These are phyloP conservation scores for Ladona fulva DNA, from an alignment of 1,140 invertebrate species.

Conservation along the genomic window DNA sequence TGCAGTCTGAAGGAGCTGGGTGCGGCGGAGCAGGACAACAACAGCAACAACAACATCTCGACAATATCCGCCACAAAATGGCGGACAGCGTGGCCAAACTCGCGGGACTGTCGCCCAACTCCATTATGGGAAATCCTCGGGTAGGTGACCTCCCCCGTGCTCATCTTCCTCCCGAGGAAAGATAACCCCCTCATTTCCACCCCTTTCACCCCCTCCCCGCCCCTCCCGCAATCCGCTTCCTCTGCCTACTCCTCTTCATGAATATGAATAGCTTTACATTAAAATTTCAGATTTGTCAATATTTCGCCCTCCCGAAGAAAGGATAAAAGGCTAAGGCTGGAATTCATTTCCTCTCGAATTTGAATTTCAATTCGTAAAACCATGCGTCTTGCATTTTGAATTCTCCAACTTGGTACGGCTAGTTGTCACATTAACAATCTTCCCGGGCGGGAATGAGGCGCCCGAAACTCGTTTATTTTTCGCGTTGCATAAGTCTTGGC, in stretches of 20 bases:
- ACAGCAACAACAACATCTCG: background rate
- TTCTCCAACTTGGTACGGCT: background rate
- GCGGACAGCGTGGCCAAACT: conserved; percentile 11
- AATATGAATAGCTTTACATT: conserved; percentile 3
- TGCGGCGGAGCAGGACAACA: background rate
- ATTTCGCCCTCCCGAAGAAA: background rate
- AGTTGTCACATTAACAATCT: background rate
- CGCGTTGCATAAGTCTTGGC: too few relatives aligned
- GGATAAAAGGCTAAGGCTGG: conserved; percentile 4
- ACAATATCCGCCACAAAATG: conserved; percentile 15
- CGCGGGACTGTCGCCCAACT: background rate
- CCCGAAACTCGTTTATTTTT: too few relatives aligned
- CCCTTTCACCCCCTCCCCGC: background rate
- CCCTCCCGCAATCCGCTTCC: background rate
- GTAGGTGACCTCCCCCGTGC: background rate
- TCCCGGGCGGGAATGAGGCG: too few relatives aligned
- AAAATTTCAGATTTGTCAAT: conserved; percentile 10
- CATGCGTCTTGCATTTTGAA: background rate
- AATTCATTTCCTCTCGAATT: conserved; percentile 10
- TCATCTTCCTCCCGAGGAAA: background rate
- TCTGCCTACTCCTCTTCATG: background rate
- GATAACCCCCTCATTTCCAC: background rate
- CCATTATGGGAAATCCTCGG: conserved; percentile 11
- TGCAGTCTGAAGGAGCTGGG: background rate
- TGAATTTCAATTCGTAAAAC: background rate